Evolutionary conservation across 2,888 invertebrate genomes (phyloP), one percentile per base, ranked within the genome.

Genomic region (Polia nebulosa): DNA sequence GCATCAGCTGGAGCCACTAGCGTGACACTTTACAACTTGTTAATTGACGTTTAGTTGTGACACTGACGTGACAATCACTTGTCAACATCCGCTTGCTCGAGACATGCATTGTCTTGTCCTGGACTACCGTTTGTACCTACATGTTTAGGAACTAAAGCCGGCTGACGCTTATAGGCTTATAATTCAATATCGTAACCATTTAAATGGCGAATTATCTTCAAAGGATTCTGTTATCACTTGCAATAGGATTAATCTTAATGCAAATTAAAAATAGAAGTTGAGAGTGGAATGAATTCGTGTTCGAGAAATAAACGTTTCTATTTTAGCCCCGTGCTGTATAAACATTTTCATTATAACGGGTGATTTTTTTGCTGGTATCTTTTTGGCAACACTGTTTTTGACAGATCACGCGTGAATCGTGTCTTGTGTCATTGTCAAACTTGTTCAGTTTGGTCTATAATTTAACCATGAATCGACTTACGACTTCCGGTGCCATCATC

Each of bases 201-300:
- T 2, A 25, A 55, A 49, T n/a, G 11, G 13, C 20, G 13, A 41
- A 52, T 47, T n/a, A 64, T 70, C 59, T 57, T 70, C 59, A 60
- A 64, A 60, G 44, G 39, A 34, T 32, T 64, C 7, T 25, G 15
- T 41, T 73, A 41, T 53, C 41, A 61, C n/a, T n/a, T 44, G 25
- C 32, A 44, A 47, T 68, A 5, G 60, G 29, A 45, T 55, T 4
- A 55, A 61, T 58, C 17, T 45, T 57, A 73, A 44, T 66, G 11
- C 9, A 39, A 55, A 36, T 52, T 39, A n/a, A 45, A 34, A 52
- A 51, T 59, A 49, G 8, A 61, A 13, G 3, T 49, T 27, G n/a
- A 11, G 9, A 11, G 17, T 39, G 15, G 7, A 41, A 17, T 41
- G 39, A 41, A 39, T 39, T 39, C 15, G 17, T 17, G 15, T 15